Evolutionary conservation across 2,797 vertebrate species (phyloP).

Genomic region (Rousettus madagascariensis): DNA sequence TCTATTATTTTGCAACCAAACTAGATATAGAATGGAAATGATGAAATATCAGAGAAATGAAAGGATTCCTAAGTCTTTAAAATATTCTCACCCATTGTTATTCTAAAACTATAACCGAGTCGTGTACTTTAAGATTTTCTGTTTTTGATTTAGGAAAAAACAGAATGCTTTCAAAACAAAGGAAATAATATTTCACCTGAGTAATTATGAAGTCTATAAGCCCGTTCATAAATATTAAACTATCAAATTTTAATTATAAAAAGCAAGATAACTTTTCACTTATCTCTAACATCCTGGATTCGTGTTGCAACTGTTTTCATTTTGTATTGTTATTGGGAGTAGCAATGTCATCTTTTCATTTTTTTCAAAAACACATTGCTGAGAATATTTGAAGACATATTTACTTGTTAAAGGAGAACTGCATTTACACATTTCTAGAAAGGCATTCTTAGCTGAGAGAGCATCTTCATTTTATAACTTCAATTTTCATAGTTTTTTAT

Average conservation of each 20-base stretch:
- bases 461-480: constrained; percentile 16
- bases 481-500: constrained; percentile 7
- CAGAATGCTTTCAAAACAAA: constrained; percentile 51
- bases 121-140: constrained; percentile 13
- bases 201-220: constrained; percentile 37
- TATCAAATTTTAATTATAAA: constrained; percentile 53
- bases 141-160: constrained; percentile 43
- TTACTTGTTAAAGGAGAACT: constrained; percentile 60
- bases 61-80: constrained; percentile 31
- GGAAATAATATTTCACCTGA: constrained; percentile 54
- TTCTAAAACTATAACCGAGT: constrained; percentile 8
- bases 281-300: constrained; percentile 31
- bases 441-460: constrained; percentile 27
- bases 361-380: constrained; percentile 35
- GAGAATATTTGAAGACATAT: constrained; percentile 52
- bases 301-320: constrained; percentile 54
- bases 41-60: constrained; percentile 17
- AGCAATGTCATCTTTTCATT: constrained; percentile 53
- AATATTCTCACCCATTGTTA: neutral
- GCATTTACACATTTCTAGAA: constrained; percentile 59
- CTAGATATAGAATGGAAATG: neutral
- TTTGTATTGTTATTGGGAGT: constrained; percentile 41
- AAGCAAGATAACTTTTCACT: constrained; percentile 45
- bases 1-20: constrained; percentile 30
- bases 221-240: constrained; percentile 44